These are phyloP conservation scores for Microcebus murinus DNA, from an alignment of 2,113 vertebrate genomes.

Conservation along the genomic window DNA sequence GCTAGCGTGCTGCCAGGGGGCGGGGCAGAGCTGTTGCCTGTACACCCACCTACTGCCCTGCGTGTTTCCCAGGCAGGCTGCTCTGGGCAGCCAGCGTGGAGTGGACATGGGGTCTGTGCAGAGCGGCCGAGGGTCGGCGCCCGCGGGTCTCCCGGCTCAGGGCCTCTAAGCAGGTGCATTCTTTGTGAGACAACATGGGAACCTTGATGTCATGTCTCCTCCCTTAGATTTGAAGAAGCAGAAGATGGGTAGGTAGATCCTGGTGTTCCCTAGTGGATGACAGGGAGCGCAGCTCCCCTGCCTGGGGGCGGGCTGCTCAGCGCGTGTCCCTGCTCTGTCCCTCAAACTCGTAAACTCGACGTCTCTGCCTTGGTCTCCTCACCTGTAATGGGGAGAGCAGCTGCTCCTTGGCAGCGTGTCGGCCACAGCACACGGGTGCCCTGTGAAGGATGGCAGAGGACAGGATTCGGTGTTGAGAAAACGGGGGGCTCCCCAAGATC, in stretches of 20 bases:
- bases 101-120: neutral
- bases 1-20: neutral
- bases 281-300: too few relatives aligned
- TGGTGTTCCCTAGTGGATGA: neutral
- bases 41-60: too few relatives aligned
- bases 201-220: neutral
- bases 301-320: neutral
- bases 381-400: neutral
- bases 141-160: neutral
- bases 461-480: neutral
- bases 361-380: neutral
- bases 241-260: neutral
- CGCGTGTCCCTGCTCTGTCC: neutral
- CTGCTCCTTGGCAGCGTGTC: neutral
- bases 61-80: too few relatives aligned
- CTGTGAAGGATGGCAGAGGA: neutral
- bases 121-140: accelerated
- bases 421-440: neutral
- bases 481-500: neutral
- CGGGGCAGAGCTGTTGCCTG: too few relatives aligned
- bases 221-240: neutral
- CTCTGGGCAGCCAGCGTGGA: neutral
- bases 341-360: neutral
- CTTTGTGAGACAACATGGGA: neutral
- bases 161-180: neutral